phyloP scores from a whole-genome alignment of 2,888 invertebrate species.

The Gymnoscelis rufifasciata region DNA sequence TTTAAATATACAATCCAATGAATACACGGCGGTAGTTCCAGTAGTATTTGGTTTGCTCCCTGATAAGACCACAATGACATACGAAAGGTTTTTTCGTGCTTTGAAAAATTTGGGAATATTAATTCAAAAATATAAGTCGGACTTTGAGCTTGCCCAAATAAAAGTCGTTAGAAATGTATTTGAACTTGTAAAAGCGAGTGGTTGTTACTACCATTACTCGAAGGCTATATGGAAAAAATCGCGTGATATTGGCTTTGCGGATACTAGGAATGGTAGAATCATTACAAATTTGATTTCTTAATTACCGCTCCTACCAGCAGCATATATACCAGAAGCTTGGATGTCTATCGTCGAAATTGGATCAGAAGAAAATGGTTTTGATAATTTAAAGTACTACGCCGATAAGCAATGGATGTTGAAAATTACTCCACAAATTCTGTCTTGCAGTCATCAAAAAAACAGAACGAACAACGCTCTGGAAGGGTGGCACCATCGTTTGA shows the following conservation, averaged over 20 bases:
- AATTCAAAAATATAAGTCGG: neutral
- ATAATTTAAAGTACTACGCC: too few species aligned
- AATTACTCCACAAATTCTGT: constrained; percentile 5
- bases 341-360: too few species aligned
- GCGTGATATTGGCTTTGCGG: too few species aligned
- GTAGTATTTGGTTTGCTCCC: constrained; percentile 1
- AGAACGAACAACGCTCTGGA: constrained; percentile 2
- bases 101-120: constrained; percentile 1
- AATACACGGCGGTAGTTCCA: constrained; percentile 1
- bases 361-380: too few species aligned
- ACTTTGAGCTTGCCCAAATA: constrained; percentile 3
- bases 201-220: constrained; percentile 1
- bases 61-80: neutral
- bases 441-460: neutral
- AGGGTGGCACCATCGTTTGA: constrained; percentile 5
- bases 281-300: too few species aligned
- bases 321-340: too few species aligned
- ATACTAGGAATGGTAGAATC: too few species aligned
- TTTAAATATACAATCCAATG: neutral
- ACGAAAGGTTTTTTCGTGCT: constrained; percentile 1
- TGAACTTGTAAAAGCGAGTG: constrained; percentile 2
- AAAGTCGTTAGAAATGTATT: constrained; percentile 4
- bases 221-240: constrained; percentile 1
- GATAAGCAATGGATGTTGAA: constrained; percentile 2
- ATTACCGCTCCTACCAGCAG: too few species aligned